A percentile compares a stretch with the other conserved stretches of the same genome.
Conservation (phyloP, 2,888 invertebrate genomes). For the Heteropelma amictum region DNA sequence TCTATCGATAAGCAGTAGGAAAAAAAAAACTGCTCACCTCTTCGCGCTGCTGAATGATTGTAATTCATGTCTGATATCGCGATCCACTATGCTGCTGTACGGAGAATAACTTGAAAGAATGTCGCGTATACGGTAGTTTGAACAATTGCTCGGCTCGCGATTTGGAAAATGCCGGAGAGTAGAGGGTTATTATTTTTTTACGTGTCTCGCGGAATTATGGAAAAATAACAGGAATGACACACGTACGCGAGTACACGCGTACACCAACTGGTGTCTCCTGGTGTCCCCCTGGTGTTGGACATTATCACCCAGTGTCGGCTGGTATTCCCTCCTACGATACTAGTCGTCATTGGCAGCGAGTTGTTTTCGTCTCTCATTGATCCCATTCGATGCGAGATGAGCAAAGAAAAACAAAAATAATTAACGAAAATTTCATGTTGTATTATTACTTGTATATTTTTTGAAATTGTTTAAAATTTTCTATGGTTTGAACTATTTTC, state of each 20-base stretch:
- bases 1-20: not conserved
- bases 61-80: constrained; percentile 70
- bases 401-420: too few relatives aligned
- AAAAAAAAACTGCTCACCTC: constrained; percentile 64
- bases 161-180: not conserved
- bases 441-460: too few relatives aligned
- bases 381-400: too few relatives aligned
- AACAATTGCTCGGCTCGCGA: not conserved
- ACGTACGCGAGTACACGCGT: constrained; percentile 45
- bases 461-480: too few relatives aligned
- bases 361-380: too few relatives aligned
- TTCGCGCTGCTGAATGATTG: constrained; percentile 71
- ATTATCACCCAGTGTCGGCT: too few relatives aligned
- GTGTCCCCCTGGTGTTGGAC: too few relatives aligned
- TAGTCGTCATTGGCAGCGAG: too few relatives aligned
- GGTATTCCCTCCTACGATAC: too few relatives aligned
- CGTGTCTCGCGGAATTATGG: constrained; percentile 14
- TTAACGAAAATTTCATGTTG: too few relatives aligned
- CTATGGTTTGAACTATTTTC: too few relatives aligned
- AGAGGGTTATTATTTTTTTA: not conserved
- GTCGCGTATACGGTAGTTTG: not conserved
- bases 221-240: constrained; percentile 62
- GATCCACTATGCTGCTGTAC: constrained; percentile 9
- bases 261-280: not conserved
- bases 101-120: not conserved